Evolutionary conservation across 2,797 vertebrate genomes (phyloP).

Genomic region (Phalloptychus januarius): DNA sequence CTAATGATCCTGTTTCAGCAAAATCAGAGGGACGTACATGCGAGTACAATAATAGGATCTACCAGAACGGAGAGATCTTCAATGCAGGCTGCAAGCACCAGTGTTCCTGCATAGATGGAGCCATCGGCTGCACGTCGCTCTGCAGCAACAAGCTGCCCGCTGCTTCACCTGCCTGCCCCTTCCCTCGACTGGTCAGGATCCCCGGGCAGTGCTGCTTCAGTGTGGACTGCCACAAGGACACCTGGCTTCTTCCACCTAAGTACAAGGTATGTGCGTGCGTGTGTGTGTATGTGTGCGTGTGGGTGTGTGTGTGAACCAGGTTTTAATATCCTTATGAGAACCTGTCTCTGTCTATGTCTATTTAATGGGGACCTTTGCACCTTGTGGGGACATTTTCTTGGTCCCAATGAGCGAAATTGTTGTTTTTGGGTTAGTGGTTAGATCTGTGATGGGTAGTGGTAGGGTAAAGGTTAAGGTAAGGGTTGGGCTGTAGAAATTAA

Average conservation of each 20-base stretch:
- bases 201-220: conserved; percentile 82
- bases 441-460: too few relatives aligned
- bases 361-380: too few relatives aligned
- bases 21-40: conserved; percentile 82
- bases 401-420: too few relatives aligned
- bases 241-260: conserved; percentile 64
- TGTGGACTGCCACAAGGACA: conserved; percentile 75
- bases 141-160: conserved; percentile 77
- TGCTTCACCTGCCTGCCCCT: conserved; percentile 73
- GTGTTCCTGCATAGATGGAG: conserved; percentile 84
- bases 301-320: too few relatives aligned
- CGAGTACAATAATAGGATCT: conserved; percentile 81
- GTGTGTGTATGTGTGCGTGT: too few relatives aligned
- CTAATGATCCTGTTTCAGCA: conserved; percentile 54
- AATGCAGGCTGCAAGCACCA: conserved; percentile 83
- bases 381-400: too few relatives aligned
- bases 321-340: too few relatives aligned
- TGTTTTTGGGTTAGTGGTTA: too few relatives aligned
- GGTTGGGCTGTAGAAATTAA: too few relatives aligned
- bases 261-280: conserved; percentile 43
- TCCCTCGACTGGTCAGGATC: conserved; percentile 78
- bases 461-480: too few relatives aligned
- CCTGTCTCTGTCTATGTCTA: too few relatives aligned
- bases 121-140: conserved; percentile 82
- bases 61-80: conserved; percentile 85